These are phyloP conservation scores for Bruchidius siliquastri DNA, from an alignment of 2,888 invertebrate genomes.

Conservation along the genomic window DNA sequence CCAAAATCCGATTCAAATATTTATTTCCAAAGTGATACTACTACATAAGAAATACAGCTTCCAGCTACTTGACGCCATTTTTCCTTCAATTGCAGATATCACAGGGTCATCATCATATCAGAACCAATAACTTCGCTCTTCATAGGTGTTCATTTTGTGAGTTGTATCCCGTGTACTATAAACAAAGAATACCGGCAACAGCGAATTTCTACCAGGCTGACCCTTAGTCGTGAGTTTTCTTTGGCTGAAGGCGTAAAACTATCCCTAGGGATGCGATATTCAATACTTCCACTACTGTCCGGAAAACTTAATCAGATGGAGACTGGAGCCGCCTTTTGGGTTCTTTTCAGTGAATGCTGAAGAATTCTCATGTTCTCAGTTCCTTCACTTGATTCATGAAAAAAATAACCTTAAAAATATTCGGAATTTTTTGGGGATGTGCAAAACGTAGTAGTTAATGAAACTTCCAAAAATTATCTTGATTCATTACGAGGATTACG, in stretches of 20 bases:
- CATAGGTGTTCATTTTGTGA: not conserved
- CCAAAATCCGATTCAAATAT: no score
- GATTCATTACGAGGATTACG: no score
- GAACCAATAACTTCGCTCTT: no score
- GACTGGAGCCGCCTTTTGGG: not conserved
- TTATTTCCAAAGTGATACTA: no score
- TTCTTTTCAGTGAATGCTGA: not conserved
- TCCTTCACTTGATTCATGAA: not conserved
- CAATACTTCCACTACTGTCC: slow-evolving; percentile 36
- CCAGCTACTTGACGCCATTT: no score
- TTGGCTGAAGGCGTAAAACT: slow-evolving; percentile 32
- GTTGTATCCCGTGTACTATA: not conserved
- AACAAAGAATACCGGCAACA: not conserved
- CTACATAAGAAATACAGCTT: no score
- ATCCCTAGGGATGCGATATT: slow-evolving; percentile 41
- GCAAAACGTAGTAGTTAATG: no score
- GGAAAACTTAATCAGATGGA: slow-evolving; percentile 40
- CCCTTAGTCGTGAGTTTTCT: slow-evolving; percentile 18
- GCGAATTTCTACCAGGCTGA: slow-evolving; percentile 6
- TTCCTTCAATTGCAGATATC: no score
- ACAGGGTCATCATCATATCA: no score
- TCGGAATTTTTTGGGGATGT: no score
- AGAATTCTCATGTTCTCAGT: not conserved
- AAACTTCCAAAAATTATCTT: no score
- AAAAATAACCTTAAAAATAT: not conserved